phyloP scores from a whole-genome alignment of 2,888 invertebrate genomes.

The Philonicus albiceps region DNA sequence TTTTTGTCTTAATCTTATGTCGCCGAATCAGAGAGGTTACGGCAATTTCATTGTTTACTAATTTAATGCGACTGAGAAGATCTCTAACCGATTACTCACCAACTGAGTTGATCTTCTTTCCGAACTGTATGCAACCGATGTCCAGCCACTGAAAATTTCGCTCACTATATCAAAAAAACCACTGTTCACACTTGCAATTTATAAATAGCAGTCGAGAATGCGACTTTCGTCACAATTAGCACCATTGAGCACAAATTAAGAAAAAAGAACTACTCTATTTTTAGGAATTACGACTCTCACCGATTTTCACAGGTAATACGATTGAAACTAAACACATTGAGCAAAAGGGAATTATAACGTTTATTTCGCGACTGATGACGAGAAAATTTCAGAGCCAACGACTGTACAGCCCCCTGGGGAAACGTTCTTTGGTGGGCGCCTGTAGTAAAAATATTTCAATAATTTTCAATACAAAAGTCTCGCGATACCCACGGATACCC shows the following conservation, averaged over 20 bases:
- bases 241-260: conserved; percentile 22
- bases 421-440: neutral
- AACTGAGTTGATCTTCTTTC: neutral
- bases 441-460: neutral
- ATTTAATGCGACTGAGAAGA: neutral
- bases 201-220: conserved; percentile 32
- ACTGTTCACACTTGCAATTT: conserved; percentile 33
- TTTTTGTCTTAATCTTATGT: neutral
- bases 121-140: neutral
- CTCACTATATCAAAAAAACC: neutral
- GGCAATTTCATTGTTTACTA: neutral
- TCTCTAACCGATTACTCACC: neutral
- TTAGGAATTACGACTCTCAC: conserved; percentile 30
- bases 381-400: neutral
- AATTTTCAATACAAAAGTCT: neutral
- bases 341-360: neutral
- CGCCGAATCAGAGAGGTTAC: neutral
- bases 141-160: neutral
- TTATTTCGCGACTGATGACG: neutral
- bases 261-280: conserved; percentile 15
- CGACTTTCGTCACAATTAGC: conserved; percentile 21
- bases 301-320: conserved; percentile 13
- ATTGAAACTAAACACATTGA: neutral
- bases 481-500: neutral
- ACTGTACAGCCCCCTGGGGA: neutral